These are phyloP conservation scores for Piaya cayana DNA, from an alignment of 2,113 vertebrate genomes.

Conservation along the genomic window DNA sequence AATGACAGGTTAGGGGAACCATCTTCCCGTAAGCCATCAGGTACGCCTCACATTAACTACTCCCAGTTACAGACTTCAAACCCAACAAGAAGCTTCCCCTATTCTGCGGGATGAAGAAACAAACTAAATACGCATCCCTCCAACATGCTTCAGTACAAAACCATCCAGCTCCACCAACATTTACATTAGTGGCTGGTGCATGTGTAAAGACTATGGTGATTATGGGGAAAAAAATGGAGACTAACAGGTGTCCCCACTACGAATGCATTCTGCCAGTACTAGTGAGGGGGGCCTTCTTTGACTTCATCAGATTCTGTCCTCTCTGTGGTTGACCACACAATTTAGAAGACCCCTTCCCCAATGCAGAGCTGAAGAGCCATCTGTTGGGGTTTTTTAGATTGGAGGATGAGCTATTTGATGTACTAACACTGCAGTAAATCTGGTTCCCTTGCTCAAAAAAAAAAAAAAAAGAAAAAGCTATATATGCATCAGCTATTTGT, in stretches of 20 bases:
- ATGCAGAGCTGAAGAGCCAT: not conserved
- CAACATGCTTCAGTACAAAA: not conserved
- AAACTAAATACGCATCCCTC: not conserved
- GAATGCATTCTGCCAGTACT: not conserved
- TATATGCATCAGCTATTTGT: not conserved
- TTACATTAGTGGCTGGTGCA: not conserved
- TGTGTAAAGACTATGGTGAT: not conserved
- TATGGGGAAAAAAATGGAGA: not conserved
- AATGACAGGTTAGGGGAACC: conserved; percentile 59
- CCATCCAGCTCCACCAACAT: not conserved
- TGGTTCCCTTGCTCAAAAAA: not conserved
- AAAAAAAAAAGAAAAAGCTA: not conserved
- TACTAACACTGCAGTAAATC: not conserved
- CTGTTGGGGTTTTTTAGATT: not conserved
- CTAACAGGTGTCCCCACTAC: not conserved
- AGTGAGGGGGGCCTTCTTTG: not conserved
- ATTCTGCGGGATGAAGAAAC: conserved; percentile 11
- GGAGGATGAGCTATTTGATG: not conserved
- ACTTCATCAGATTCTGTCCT: not conserved
- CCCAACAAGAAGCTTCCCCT: conserved; percentile 31
- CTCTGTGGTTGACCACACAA: not conserved
- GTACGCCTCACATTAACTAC: conserved; percentile 7
- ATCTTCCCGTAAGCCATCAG: conserved; percentile 20
- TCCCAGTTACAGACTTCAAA: conserved; percentile 48
- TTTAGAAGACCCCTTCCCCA: not conserved